These are phyloP conservation scores for Columbina picui DNA, from an alignment of 2,113 vertebrate genomes.

Conservation along the genomic window DNA sequence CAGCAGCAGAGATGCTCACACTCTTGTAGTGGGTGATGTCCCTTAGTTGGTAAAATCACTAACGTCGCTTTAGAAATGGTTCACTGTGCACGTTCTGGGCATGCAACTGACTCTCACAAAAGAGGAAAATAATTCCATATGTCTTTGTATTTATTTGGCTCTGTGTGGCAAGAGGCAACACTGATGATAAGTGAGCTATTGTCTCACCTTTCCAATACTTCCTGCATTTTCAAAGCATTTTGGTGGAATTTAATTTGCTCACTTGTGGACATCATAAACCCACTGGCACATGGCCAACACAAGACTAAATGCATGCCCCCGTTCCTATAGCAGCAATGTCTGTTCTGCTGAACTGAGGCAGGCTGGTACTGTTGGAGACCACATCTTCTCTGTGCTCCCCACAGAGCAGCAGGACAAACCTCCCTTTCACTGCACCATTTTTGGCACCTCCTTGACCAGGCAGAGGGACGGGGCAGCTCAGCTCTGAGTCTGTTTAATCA, in stretches of 20 bases:
- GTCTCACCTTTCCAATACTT: background rate
- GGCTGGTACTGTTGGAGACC: background rate
- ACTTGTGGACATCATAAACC: background rate
- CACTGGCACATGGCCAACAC: accelerated
- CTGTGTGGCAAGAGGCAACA: background rate
- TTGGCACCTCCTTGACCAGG: background rate
- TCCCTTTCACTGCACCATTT: background rate
- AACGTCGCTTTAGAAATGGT: background rate
- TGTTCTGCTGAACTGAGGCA: background rate
- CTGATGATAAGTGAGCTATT: background rate
- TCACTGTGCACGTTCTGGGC: background rate
- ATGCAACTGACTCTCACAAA: background rate
- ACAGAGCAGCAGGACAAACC: background rate
- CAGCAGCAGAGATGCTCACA: accelerated
- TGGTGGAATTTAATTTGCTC: background rate
- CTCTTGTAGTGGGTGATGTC: background rate
- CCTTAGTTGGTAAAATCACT: background rate
- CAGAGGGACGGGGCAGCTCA: background rate
- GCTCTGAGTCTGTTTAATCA: accelerated
- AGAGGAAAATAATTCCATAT: background rate
- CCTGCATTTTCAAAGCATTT: background rate
- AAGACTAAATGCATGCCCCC: background rate
- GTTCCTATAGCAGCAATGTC: background rate
- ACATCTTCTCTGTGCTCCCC: background rate
- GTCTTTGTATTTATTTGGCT: background rate